Conservation (phyloP, 2,888 invertebrate genomes). For the Torymus auratus region DNA sequence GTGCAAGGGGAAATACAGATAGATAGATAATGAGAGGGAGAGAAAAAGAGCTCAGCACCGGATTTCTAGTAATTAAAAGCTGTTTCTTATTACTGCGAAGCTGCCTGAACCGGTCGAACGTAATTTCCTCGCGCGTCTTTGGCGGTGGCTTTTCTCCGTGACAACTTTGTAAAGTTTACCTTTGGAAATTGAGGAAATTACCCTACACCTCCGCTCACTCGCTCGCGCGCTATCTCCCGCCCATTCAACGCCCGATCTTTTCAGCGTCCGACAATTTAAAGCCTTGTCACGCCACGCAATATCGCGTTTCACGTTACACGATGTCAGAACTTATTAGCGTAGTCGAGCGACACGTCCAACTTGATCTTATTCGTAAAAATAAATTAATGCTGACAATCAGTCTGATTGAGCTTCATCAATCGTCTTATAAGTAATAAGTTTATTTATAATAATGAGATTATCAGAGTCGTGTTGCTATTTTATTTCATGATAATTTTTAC, state of each 20-base stretch:
- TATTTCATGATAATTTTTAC: no score
- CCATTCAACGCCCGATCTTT: constrained; percentile 29
- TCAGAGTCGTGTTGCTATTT: no score
- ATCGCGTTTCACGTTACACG: constrained; percentile 16
- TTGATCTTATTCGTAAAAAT: no score
- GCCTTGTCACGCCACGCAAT: constrained; percentile 29
- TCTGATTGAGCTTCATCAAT: no score
- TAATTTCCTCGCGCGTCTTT: constrained; percentile 38
- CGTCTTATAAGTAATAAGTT: no score
- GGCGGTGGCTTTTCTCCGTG: constrained; percentile 15
- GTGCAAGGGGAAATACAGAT: no score
- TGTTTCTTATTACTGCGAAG: constrained; percentile 35
- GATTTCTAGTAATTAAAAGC: constrained; percentile 53
- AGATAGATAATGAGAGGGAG: no score
- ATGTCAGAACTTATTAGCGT: constrained; percentile 25
- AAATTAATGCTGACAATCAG: no score
- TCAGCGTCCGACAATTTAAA: constrained; percentile 32
- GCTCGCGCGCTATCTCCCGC: constrained; percentile 2
- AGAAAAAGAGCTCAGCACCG: not conserved
- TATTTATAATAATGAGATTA: no score
- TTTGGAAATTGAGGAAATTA: constrained; percentile 47
- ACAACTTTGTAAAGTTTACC: constrained; percentile 37
- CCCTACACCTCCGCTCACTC: constrained; percentile 19
- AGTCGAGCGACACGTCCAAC: not conserved
- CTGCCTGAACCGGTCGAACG: constrained; percentile 36